Percentiles rank a stretch among this genome's conserved stretches.
Conservation (phyloP, 2,888 invertebrate species). For the Isotomurus palustris region DNA sequence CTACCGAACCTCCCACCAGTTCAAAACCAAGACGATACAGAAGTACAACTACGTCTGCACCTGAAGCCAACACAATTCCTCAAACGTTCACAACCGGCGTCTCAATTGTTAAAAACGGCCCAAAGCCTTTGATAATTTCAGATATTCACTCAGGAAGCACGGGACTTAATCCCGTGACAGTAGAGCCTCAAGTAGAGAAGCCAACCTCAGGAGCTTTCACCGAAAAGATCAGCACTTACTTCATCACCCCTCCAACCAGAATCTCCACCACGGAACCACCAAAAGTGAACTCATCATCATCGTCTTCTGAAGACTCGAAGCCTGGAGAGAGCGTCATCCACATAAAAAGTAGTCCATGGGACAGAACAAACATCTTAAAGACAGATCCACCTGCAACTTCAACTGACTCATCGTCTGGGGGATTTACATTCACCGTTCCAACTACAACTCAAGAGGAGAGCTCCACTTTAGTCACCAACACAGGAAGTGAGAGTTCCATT, state of each 20-base stretch:
- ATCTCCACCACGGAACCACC: slow-evolving; percentile 7
- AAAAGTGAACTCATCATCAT: background rate
- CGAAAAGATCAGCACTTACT: slow-evolving; percentile 37
- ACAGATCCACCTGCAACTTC: no score
- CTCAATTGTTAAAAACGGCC: slow-evolving; percentile 29
- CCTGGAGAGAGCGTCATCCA: background rate
- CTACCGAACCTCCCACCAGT: slow-evolving; percentile 12
- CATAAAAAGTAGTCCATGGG: background rate
- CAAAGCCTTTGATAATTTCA: slow-evolving; percentile 34
- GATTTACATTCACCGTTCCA: no score
- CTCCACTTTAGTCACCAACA: no score
- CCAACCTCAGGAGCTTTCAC: slow-evolving; percentile 30
- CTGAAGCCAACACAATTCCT: background rate
- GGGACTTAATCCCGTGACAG: slow-evolving; percentile 11
- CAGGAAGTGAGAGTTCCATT: no score
- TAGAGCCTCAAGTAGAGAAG: slow-evolving; percentile 39
- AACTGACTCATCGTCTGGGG: no score
- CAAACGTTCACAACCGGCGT: background rate
- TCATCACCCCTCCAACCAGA: slow-evolving; percentile 23
- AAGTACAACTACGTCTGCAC: slow-evolving; percentile 24
- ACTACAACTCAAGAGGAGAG: no score
- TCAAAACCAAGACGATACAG: slow-evolving; percentile 14
- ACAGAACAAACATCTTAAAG: no score
- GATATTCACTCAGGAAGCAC: slow-evolving; percentile 18
- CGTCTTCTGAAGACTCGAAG: background rate